Percentiles rank a stretch among this genome's conserved stretches.
These are phyloP conservation scores for Empis stercorea DNA, from an alignment of 2,888 invertebrate genomes.

Conservation along the genomic window DNA sequence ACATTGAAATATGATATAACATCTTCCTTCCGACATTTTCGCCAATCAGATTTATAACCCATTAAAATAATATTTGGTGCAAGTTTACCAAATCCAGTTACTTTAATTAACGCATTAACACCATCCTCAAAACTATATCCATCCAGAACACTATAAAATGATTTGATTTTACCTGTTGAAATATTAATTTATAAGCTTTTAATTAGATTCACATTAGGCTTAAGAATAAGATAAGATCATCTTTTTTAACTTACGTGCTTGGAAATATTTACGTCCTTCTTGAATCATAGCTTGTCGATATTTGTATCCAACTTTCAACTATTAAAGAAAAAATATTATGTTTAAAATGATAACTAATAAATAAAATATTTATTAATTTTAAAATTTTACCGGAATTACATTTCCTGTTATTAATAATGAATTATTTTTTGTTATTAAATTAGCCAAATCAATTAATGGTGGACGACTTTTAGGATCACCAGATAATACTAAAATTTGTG, in stretches of 20 bases:
- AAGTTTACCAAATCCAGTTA: constrained; percentile 82
- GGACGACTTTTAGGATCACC: constrained; percentile 77
- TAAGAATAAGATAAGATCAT: too few species aligned
- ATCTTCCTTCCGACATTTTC: constrained; percentile 54
- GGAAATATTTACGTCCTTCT: constrained; percentile 69
- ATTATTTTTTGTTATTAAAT: constrained; percentile 81
- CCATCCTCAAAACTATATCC: constrained; percentile 63
- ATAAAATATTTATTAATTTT: neutral
- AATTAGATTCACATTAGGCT: too few species aligned
- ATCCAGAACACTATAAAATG: constrained; percentile 73
- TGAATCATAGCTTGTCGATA: constrained; percentile 44
- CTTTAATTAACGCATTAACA: constrained; percentile 71
- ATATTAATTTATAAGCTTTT: too few species aligned
- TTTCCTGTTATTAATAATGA: constrained; percentile 86
- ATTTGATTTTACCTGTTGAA: constrained; percentile 66
- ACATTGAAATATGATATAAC: constrained; percentile 86
- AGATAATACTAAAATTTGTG: constrained; percentile 72
- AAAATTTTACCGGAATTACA: constrained; percentile 51
- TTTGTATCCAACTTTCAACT: constrained; percentile 52
- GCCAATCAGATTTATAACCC: constrained; percentile 92
- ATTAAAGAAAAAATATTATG: too few species aligned
- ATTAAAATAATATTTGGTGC: constrained; percentile 87
- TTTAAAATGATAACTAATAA: neutral
- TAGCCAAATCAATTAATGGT: constrained; percentile 80
- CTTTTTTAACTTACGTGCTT: constrained; percentile 53